Evolutionary conservation across 2,797 vertebrate genomes (phyloP).

Genomic region (Peromyscus nudipes): DNA sequence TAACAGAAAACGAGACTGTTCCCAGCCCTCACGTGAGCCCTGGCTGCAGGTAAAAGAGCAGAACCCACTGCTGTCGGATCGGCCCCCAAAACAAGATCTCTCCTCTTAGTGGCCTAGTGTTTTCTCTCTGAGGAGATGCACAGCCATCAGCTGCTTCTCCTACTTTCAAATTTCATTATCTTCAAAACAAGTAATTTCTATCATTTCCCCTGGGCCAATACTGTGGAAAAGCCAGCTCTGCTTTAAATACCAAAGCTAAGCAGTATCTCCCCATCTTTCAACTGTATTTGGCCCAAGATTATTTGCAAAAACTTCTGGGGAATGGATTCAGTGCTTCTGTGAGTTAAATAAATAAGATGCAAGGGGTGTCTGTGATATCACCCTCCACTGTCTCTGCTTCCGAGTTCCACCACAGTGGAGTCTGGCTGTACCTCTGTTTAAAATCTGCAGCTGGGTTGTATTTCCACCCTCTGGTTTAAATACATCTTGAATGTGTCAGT

Average conservation of each 20-base stretch:
- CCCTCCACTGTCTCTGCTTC: constrained; percentile 37
- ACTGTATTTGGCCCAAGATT: constrained; percentile 28
- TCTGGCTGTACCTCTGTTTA: constrained; percentile 85
- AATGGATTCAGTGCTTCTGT: constrained; percentile 67
- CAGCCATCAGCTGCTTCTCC: neutral
- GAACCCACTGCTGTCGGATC: neutral
- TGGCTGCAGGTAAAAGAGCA: neutral
- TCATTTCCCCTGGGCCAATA: neutral
- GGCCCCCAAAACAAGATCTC: neutral
- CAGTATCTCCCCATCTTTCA: neutral
- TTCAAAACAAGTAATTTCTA: constrained; percentile 53
- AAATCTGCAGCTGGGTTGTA: constrained; percentile 84
- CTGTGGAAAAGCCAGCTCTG: constrained; percentile 34
- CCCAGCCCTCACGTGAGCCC: neutral
- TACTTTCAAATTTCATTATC: constrained; percentile 51
- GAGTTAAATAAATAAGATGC: constrained; percentile 64
- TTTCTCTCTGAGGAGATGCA: neutral
- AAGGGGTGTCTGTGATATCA: constrained; percentile 55
- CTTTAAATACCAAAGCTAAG: neutral
- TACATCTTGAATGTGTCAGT: constrained; percentile 88
- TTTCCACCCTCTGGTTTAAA: constrained; percentile 89
- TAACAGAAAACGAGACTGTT: neutral
- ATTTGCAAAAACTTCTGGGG: constrained; percentile 70
- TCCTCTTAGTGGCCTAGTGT: neutral
- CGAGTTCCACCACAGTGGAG: constrained; percentile 70